Evolutionary conservation across 1,140 invertebrate species (phyloP).

Genomic region (Pachyrhynchus sulphureomaculatus): DNA sequence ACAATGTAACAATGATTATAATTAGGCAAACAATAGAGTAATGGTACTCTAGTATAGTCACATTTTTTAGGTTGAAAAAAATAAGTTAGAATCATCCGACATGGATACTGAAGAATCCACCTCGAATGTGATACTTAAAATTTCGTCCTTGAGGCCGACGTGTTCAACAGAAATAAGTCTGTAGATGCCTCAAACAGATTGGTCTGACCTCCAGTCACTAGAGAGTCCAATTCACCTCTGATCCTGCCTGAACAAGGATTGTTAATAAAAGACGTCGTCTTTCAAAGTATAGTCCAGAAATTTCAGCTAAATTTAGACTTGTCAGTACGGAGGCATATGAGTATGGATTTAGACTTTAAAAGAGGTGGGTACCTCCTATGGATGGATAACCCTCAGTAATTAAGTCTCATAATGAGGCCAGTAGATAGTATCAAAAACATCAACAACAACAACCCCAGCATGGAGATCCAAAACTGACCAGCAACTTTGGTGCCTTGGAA

Average conservation of each 20-base stretch:
- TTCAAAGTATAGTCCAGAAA: constrained; percentile 85
- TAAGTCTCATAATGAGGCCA: constrained; percentile 42
- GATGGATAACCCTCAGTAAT: constrained; percentile 41
- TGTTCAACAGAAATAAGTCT: constrained; percentile 44
- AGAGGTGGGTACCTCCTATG: constrained; percentile 56
- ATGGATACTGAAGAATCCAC: constrained; percentile 53
- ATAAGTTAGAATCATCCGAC: constrained; percentile 46
- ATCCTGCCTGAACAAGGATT: constrained; percentile 56
- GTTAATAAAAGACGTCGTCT: constrained; percentile 72
- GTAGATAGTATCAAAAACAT: constrained; percentile 43
- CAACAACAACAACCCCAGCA: constrained; percentile 34
- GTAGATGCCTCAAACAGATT: constrained; percentile 38
- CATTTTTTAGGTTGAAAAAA: constrained; percentile 34
- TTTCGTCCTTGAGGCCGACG: constrained; percentile 86
- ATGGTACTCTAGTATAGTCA: no score
- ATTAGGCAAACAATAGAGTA: no score
- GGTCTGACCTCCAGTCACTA: constrained; percentile 49
- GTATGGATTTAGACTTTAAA: constrained; percentile 54
- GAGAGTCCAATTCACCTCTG: constrained; percentile 57
- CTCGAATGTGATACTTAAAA: constrained; percentile 78
- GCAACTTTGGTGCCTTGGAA: no score
- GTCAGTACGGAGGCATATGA: constrained; percentile 44
- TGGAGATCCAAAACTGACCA: no score
- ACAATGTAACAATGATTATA: no score
- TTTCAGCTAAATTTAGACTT: constrained; percentile 70